These are phyloP conservation scores for Calephelis virginiensis DNA, from an alignment of 1,140 invertebrate genomes.

Conservation along the genomic window DNA sequence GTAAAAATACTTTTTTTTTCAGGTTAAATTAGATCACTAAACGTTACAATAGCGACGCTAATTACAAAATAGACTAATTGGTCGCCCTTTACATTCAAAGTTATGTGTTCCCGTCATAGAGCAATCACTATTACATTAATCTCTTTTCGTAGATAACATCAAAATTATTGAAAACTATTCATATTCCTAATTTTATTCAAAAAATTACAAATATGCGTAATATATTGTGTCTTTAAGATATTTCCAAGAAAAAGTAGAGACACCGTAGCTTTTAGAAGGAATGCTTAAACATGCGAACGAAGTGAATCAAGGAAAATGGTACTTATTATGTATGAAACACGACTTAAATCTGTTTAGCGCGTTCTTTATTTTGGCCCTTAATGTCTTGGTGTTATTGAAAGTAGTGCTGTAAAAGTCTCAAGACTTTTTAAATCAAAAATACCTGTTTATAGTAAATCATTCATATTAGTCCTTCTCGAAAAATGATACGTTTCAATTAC, in stretches of 20 bases:
- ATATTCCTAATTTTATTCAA: background rate
- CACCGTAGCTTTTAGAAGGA: background rate
- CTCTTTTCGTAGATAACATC: background rate
- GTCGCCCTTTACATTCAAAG: no score
- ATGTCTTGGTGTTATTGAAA: background rate
- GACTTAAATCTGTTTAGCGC: background rate
- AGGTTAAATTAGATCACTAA: no score
- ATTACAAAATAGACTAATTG: no score
- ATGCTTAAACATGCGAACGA: background rate
- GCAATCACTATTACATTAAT: background rate
- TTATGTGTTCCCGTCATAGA: no score
- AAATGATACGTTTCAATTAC: no score
- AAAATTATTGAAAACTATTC: background rate
- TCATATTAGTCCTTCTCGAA: no score
- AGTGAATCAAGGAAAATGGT: background rate
- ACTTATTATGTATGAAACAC: background rate
- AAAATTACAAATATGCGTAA: background rate
- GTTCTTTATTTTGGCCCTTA: slow-evolving; percentile 1
- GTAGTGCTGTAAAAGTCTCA: background rate
- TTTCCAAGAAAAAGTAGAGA: slow-evolving; percentile 11
- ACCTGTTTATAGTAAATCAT: no score
- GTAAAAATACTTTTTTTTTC: no score
- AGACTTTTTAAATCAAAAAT: background rate
- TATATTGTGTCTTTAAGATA: background rate
- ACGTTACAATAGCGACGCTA: no score